Evolutionary conservation across 1,140 invertebrate genomes (phyloP), one percentile per base, ranked within the genome.

Genomic region (Eciton burchellii): DNA sequence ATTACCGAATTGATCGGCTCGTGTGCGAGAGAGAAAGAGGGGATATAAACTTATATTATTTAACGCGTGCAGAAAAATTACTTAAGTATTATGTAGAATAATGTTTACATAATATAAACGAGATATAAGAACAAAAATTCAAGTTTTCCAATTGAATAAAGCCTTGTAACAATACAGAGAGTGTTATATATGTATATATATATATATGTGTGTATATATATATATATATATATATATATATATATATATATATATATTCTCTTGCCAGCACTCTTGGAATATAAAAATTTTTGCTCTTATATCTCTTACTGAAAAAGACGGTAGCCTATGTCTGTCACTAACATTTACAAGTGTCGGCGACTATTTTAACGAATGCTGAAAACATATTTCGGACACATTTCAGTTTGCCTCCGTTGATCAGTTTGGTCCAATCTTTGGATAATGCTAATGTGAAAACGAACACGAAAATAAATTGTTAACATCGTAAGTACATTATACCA

Each of bases 401-500:
- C n/a, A 6, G 9, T 63, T 41, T 2, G 8, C 5, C 47, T 47
- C 29, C 6, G n/a, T 26, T 14, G 52, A 63, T 16, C 16, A 77
- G n/a, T 79, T 79, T 12, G 21, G 43, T 57, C 14, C 21, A 54
- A 68, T 57, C 14, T 63, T 76, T 68, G 16, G n/a, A 43, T 57
- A 21, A n/a, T n/a, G 16, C 11, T 45, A 74, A 79, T 29, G 16
- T 26, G 6, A 41, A 12, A 76, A 63, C 4, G 8, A 41, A 77
- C 14, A 26, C 21, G 14, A 54, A 76, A 41, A 52, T 66, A n/a
- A 77, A 26, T 77, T 21, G 63, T 56, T 68, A 66, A 54, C 11
- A 12, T 79, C 21, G 19, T 85, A 86, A 85, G 79, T 86, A 86
- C 63, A 76, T 85, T 49, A 14, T 63, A 6, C 19, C 63, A 16